phyloP scores from a whole-genome alignment of 2,113 vertebrate genomes.

The Empidonax alnorum region DNA sequence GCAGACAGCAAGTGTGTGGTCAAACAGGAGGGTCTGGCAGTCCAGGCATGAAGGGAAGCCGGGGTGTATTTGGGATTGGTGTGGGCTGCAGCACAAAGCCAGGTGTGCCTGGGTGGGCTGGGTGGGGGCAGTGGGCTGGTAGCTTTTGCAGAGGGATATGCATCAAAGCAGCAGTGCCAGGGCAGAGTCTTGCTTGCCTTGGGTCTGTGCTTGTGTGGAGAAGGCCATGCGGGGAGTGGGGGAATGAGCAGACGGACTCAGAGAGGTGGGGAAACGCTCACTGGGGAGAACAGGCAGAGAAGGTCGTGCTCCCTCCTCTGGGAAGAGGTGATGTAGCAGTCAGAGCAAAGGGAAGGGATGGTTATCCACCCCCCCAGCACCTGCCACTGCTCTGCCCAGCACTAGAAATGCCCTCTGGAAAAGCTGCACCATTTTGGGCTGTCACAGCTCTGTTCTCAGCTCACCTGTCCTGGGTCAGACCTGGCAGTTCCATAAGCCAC shows the following conservation, averaged over 20 bases:
- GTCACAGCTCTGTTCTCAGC: neutral
- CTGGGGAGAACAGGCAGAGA: neutral
- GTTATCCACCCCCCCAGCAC: neutral
- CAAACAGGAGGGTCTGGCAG: neutral
- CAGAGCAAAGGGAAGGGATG: neutral
- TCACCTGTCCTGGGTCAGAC: neutral
- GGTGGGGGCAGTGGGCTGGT: accelerated
- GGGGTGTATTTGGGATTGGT: neutral
- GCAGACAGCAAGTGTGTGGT: neutral
- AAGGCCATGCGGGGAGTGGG: too few relatives aligned
- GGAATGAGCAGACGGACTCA: neutral
- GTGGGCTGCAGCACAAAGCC: neutral
- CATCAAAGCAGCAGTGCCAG: accelerated
- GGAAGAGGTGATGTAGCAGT: neutral
- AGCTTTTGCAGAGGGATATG: neutral
- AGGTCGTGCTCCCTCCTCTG: neutral
- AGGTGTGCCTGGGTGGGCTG: neutral
- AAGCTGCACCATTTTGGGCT: neutral
- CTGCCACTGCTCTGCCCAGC: neutral
- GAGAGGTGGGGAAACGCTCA: neutral
- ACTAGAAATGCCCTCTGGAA: neutral
- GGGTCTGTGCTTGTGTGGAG: neutral
- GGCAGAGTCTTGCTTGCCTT: neutral
- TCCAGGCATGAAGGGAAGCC: neutral
- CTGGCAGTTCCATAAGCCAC: neutral